Evolutionary conservation across 2,797 vertebrate genomes (phyloP).

Genomic region (Pachyuromys duprasi): DNA sequence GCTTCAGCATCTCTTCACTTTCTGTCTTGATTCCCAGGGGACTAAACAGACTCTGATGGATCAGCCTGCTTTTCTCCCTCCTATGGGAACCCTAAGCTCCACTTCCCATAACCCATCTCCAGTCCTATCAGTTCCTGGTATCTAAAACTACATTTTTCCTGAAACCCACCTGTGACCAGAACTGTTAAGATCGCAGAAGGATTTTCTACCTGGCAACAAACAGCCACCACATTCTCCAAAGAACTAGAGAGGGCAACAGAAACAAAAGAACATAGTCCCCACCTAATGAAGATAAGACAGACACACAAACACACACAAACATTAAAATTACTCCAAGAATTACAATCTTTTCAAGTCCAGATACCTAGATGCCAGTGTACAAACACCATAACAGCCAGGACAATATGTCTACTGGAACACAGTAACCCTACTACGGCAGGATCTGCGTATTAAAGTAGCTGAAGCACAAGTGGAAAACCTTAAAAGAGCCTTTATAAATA

Average conservation of each 20-base stretch:
- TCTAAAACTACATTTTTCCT: neutral
- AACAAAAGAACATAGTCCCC: neutral
- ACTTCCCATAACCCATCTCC: neutral
- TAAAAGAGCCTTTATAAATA: neutral
- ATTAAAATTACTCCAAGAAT: too few species aligned
- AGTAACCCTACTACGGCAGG: neutral
- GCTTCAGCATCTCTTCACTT: neutral
- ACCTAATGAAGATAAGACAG: neutral
- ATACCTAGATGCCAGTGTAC: neutral
- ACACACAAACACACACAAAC: neutral
- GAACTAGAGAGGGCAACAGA: neutral
- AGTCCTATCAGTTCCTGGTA: neutral
- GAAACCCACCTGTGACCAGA: neutral
- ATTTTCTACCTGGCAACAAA: neutral
- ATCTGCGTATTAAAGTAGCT: neutral
- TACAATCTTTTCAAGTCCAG: neutral
- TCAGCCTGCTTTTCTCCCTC: neutral
- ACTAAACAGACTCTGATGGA: neutral
- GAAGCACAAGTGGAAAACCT: neutral
- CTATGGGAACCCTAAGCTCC: neutral
- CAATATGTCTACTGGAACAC: too few species aligned
- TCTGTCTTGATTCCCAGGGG: too few species aligned
- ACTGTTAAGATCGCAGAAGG: neutral
- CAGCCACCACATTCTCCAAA: neutral
- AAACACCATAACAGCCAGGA: neutral